Evolutionary conservation across 2,797 vertebrate genomes (phyloP), one percentile per base, ranked within the genome.

Genomic region (Pitangus sulphuratus): DNA sequence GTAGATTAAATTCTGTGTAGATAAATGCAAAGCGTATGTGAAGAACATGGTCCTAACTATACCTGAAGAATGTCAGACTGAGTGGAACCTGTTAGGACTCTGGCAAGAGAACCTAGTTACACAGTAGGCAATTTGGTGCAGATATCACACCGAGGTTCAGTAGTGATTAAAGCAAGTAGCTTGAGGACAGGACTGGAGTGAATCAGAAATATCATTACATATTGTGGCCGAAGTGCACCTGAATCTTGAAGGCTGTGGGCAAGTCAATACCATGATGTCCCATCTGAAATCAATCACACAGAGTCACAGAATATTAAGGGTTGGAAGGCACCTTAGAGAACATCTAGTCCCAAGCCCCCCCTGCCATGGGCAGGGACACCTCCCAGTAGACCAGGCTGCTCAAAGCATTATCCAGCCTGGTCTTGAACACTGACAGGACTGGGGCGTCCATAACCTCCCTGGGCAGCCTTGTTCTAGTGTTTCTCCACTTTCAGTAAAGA

Each of bases 211-310:
- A 54, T 30, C 31, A 42, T 28, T 71, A 56, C 9, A n/a, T 15
- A n/a, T 26, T 66, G 33, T 56, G 51, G 11, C 12, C 15, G 30
- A 1, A 87, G 17, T 5, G 11, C 8, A 53, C 12, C 18, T 61
- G 39, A 65, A 53, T 19, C 25, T 13, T 71, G 65, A 81, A 78
- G 14, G 44, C 21, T 66, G 22, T 16, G 31, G 10, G 44, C 26
- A 68, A 19, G 44, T 51, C 28, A 70, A 6, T 37, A 50, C 6
- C 0, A 1, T 60, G 11, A 45, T 64, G 1, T 4, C 9, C n/a
- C 15, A 48, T 26, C 33, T 58, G 6, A 88, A 70, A 83, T 8
- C 0, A 1, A 0, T 51, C 76, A 70, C 7, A 7, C 5, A 37
- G 22, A 76, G 25, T 83, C 17, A 45, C 1, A 51, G 37, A 45